Evolutionary conservation across 2,113 vertebrate genomes (phyloP), one percentile per base, ranked within the genome.

Genomic region (Callospermophilus lateralis): DNA sequence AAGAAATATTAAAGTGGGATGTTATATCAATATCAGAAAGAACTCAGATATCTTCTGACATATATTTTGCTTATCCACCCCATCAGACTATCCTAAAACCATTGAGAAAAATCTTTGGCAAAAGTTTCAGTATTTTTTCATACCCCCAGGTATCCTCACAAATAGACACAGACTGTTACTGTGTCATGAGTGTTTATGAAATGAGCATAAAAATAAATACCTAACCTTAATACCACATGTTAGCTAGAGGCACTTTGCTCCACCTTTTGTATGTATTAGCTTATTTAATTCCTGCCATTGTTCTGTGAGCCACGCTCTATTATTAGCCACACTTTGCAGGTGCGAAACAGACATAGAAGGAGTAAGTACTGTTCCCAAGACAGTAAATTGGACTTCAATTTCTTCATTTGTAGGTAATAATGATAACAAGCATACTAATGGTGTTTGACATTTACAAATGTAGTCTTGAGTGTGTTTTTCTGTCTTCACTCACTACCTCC

Each of bases 31-130:
- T 9, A 61, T 48, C 63, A 26, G 61, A 95, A 83, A 45, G 30
- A 91, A 30, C 37, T 80, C 39, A 67, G 34, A 72, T 45, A 89
- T 95, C 85, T 89, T 81, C 32, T 94, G 86, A 84, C 24, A 84
- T 8, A 32, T 6, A 83, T 32, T 53, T 89, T 81, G 67, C 67
- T 81, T 83, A 63, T 34, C 32, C 7, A 61, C 2, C 9, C 28
- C 84, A 81, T 85, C 30, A 91, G 12, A 65, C 6, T 72, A 63
- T n/a, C 53, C 17, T 61, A 63, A 93, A 85, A 86, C 13, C 67
- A 34, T 4, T 16, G 37, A 93, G 72, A 20, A 94, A 88, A 92
- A 81, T 3, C 15, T 96, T 90, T 65, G 91, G 78, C 77, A 90
- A 72, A 79, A n/a, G 10, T 11, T 8, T 74, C n/a, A 61, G 34